Evolutionary conservation across 1,140 invertebrate species (phyloP).

Genomic region (Leptinotarsa undecemlineata): DNA sequence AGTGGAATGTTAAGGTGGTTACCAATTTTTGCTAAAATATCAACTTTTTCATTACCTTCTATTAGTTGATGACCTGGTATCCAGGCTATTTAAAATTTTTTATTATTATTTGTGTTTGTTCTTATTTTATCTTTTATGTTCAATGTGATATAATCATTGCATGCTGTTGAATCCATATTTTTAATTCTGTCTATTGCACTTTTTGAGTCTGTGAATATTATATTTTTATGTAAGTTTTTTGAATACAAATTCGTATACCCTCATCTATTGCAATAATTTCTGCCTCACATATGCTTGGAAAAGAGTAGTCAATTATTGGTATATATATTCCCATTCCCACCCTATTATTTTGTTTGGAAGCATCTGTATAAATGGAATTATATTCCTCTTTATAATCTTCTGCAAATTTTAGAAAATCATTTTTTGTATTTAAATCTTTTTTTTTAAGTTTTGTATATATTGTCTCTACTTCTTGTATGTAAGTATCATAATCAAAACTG

Average conservation of each 20-base stretch:
- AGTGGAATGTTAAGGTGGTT: conserved; percentile 31
- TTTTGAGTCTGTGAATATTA: neutral
- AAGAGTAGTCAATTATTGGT: neutral
- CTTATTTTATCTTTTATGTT: conserved; percentile 8
- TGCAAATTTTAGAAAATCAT: no score
- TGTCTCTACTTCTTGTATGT: no score
- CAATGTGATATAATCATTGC: neutral
- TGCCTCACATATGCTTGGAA: neutral
- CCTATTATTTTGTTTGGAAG: neutral
- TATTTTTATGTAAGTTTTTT: neutral
- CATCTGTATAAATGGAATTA: no score
- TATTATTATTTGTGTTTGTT: neutral
- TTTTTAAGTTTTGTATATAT: no score
- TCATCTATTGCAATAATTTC: neutral
- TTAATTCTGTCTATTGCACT: conserved; percentile 21
- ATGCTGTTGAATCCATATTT: neutral
- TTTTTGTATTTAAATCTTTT: no score
- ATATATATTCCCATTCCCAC: neutral
- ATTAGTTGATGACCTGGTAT: conserved; percentile 17
- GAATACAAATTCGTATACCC: neutral
- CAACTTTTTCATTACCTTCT: conserved; percentile 13
- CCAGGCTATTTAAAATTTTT: conserved; percentile 11
- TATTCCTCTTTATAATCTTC: no score
- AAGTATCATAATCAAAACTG: no score
- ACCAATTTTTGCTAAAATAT: conserved; percentile 14